These are phyloP conservation scores for Anableps anableps DNA, from an alignment of 2,797 vertebrate species.

Conservation along the genomic window DNA sequence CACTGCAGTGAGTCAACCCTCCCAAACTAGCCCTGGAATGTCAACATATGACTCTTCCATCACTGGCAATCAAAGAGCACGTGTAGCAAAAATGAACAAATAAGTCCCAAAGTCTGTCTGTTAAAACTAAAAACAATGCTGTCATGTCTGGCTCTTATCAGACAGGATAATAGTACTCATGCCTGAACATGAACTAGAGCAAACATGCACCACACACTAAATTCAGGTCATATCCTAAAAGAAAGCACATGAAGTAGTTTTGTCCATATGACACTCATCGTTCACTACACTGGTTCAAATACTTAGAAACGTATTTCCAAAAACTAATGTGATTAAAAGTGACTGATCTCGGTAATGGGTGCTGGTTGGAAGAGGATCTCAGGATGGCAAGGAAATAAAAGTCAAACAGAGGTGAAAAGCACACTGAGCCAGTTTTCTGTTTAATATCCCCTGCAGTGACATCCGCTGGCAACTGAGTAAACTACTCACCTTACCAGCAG, in stretches of 20 bases:
- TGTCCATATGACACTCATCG: neutral
- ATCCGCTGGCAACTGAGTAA: conserved; percentile 20
- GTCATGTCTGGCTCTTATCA: neutral
- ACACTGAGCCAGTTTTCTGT: neutral
- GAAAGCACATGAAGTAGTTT: neutral
- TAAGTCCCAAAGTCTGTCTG: neutral
- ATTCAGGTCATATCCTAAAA: neutral
- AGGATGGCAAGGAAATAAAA: conserved; percentile 9
- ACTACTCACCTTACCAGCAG: conserved; percentile 28
- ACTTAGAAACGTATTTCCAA: neutral
- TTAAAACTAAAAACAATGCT: neutral
- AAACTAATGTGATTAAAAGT: neutral
- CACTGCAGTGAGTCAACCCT: neutral
- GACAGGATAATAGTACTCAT: neutral
- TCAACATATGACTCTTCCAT: neutral
- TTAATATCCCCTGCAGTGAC: conserved; percentile 6
- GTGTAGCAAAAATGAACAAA: neutral
- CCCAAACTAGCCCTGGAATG: neutral
- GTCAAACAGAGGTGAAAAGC: conserved; percentile 15
- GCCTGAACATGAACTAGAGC: neutral
- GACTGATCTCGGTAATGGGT: neutral
- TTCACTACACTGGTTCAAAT: neutral
- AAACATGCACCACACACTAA: neutral
- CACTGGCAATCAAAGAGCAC: neutral
- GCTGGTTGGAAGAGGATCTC: neutral